Percentiles rank a stretch among this genome's conserved stretches.
These are phyloP conservation scores for Kryptopterus vitreolus DNA, from an alignment of 2,797 vertebrate genomes.

Conservation along the genomic window DNA sequence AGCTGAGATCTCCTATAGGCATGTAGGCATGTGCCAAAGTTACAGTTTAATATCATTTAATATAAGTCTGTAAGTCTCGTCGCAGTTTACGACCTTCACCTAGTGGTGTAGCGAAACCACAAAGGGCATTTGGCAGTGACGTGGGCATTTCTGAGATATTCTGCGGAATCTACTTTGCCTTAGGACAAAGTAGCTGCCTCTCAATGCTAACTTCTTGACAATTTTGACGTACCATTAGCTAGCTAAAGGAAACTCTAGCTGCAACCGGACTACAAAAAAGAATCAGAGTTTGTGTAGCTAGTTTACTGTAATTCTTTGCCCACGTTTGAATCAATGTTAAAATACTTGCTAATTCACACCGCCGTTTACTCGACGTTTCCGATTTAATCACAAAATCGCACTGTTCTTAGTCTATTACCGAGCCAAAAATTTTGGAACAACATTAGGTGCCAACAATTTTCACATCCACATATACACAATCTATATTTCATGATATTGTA, in stretches of 20 bases:
- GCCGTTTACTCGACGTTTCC: not conserved
- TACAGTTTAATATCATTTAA: constrained; percentile 6
- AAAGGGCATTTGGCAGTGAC: constrained; percentile 5
- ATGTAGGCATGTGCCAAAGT: constrained; percentile 6
- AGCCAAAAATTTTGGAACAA: not conserved
- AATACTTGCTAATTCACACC: not conserved
- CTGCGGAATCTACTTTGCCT: not conserved
- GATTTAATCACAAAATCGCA: not conserved
- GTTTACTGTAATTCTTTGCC: not conserved
- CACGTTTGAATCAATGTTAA: not conserved
- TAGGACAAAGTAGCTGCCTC: not conserved
- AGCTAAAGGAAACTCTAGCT: not conserved
- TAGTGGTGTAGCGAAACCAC: constrained; percentile 20
- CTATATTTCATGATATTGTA: too few species aligned
- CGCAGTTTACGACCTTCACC: constrained; percentile 8
- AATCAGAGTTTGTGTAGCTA: too few species aligned
- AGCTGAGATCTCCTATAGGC: not conserved
- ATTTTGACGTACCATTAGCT: not conserved
- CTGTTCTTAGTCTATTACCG: not conserved
- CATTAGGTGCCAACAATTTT: not conserved
- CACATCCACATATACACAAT: too few species aligned
- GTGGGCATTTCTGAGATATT: not conserved
- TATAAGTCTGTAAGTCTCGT: not conserved
- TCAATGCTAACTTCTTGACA: not conserved
- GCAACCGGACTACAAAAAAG: not conserved